A percentile compares a stretch with the other conserved stretches of the same genome.
Conservation (phyloP, 2,113 vertebrate genomes). For the Dicrurus megarhynchus region DNA sequence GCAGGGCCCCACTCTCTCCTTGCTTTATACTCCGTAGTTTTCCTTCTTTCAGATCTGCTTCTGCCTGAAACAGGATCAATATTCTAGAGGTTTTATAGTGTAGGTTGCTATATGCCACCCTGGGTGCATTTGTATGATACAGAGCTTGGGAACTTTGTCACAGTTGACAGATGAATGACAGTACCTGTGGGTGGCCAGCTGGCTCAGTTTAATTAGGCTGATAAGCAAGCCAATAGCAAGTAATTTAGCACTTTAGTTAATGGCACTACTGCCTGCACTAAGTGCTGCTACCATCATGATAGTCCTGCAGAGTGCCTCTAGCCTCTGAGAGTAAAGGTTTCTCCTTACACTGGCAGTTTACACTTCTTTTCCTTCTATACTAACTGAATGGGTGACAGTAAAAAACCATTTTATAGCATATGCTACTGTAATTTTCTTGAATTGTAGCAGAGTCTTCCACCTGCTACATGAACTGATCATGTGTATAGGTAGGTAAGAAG, state of each 20-base stretch:
- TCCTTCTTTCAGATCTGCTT: neutral
- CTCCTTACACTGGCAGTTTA: neutral
- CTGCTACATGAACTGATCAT: neutral
- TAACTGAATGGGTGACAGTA: neutral
- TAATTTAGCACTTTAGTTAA: neutral
- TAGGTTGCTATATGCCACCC: fast-evolving
- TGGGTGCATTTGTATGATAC: neutral
- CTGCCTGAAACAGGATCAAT: neutral
- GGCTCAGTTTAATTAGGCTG: neutral
- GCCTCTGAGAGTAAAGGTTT: neutral
- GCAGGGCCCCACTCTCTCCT: neutral
- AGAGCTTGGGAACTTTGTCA: neutral
- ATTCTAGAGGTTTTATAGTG: neutral
- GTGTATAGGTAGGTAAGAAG: neutral
- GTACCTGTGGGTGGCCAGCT: neutral
- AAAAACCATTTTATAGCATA: neutral
- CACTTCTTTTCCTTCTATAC: neutral
- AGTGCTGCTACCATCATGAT: neutral
- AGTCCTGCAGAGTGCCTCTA: neutral
- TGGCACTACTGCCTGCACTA: neutral
- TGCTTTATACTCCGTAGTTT: neutral
- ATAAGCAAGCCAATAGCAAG: neutral
- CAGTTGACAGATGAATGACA: neutral
- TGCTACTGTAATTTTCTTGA: neutral
- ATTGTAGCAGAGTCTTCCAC: neutral